phyloP scores from a whole-genome alignment of 2,888 invertebrate genomes.

The Fragum sueziense region DNA sequence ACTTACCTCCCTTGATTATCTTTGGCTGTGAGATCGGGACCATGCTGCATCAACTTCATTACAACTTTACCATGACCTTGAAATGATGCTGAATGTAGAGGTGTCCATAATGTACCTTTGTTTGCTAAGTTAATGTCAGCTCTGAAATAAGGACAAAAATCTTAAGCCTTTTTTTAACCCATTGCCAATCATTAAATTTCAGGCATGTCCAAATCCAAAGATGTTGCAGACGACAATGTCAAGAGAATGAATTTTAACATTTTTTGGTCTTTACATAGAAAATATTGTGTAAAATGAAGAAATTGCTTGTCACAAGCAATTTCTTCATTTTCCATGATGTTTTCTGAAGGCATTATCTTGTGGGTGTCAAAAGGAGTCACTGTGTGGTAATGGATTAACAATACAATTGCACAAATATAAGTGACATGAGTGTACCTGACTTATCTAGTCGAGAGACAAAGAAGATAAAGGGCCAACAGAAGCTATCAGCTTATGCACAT shows the following conservation, averaged over 20 bases:
- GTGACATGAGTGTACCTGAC: no score
- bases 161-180: not conserved
- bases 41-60: constrained; percentile 75
- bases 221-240: no score
- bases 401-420: no score
- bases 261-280: no score
- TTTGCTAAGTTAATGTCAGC: constrained; percentile 77
- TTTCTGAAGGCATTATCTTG: not conserved
- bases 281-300: not conserved
- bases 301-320: not conserved
- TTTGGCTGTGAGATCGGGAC: constrained; percentile 71
- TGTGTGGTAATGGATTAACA: no score
- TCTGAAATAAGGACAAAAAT: constrained; percentile 57
- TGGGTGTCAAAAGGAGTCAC: no score
- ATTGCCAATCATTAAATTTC: no score
- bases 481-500: no score
- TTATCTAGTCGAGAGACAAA: no score
- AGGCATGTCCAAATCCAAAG: no score
- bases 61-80: constrained; percentile 81
- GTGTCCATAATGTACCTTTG: constrained; percentile 78
- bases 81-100: constrained; percentile 80
- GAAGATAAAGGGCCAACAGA: no score
- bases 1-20: constrained; percentile 76
- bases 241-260: not conserved
- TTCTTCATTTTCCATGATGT: not conserved